Conservation (phyloP, 2,888 invertebrate genomes). For the Pandemis corylana region DNA sequence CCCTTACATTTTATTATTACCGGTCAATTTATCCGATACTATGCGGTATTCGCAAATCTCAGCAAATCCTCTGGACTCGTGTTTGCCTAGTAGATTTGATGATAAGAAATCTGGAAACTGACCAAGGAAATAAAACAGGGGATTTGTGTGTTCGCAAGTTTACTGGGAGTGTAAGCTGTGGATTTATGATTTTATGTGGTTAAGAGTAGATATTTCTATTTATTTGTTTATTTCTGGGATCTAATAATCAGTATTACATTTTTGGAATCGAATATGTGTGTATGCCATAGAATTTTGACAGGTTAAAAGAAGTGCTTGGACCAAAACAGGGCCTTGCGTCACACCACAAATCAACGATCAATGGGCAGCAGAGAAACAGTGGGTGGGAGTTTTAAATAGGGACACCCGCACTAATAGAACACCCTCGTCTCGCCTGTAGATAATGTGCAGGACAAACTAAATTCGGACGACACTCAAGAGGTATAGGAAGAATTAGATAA, state of each 20-base stretch:
- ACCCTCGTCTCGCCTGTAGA: slow-evolving; percentile 75
- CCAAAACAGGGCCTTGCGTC: slow-evolving; percentile 34
- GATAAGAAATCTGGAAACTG: slow-evolving; percentile 71
- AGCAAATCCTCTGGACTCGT: slow-evolving; percentile 67
- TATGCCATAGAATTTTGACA: neutral
- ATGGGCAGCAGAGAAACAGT: slow-evolving; percentile 65
- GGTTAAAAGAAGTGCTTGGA: slow-evolving; percentile 28
- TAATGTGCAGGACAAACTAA: slow-evolving; percentile 81
- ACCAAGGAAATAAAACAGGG: slow-evolving; percentile 69
- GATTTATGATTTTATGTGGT: slow-evolving; percentile 37
- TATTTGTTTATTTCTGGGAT: neutral
- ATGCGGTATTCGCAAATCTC: slow-evolving; percentile 75
- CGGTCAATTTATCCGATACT: slow-evolving; percentile 83
- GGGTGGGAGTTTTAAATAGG: slow-evolving; percentile 78
- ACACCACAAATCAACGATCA: slow-evolving; percentile 53
- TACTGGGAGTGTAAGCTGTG: slow-evolving; percentile 44
- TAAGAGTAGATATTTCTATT: neutral
- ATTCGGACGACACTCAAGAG: slow-evolving; percentile 63
- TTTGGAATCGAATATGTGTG: too few relatives aligned
- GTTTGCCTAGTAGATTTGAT: slow-evolving; percentile 78
- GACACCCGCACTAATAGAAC: slow-evolving; percentile 71
- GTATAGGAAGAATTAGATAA: slow-evolving; percentile 24
- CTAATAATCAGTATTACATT: neutral
- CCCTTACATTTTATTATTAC: slow-evolving; percentile 85
- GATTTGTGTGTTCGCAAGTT: slow-evolving; percentile 54